Base-by-base conservation (phyloP, 2,888 invertebrate species). In the Antitype chi region DNA sequence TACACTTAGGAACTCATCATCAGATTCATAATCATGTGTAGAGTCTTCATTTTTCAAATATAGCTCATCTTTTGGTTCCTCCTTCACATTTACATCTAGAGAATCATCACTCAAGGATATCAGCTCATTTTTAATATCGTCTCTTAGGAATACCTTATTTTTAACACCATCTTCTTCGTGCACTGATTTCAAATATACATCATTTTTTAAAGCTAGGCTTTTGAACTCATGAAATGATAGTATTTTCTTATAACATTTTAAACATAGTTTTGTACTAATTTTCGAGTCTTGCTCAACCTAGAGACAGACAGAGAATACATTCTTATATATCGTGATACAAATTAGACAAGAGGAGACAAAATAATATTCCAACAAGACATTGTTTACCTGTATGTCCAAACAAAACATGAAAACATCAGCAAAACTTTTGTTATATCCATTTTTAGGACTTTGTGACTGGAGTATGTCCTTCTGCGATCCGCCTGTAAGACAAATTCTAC, bases 201-300 rank as follows among this genome's bases (percentile, higher is more conserved):
- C 93, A 87, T 89, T 95, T 86, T 92, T 92, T 80, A 93, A 78
- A 59, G 94, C 95, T 80, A 92, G 80, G 32, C 85, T 80, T 88
- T 96, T 96, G 81, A 96, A 96, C 80, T 93, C 90, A 76, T 94
- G 89, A 83, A 93, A 95, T 23, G 90, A 86, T 74, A 93, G 69
- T 49, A 95, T 89, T 88, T 94, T 95, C 74, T 83, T 91, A 81
- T 88, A 94, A 85, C 96, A 96, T 87, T 93, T 92, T 74, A 87
- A 64, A 89, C 96, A 96, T 63, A 96, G 78, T 77, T 94, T 94
- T 86, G 91, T 91, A 84, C 88, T 92, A 20, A 91, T 64, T 80
- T 90, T 92, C 47, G 91, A 88, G 63, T 92, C 87, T 76, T 89
- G 71, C 25, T 84, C 78, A 28, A 95, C 85, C 95, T 95, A 76